Conservation (phyloP, 2,113 vertebrate species). For the Xenus cinereus region DNA sequence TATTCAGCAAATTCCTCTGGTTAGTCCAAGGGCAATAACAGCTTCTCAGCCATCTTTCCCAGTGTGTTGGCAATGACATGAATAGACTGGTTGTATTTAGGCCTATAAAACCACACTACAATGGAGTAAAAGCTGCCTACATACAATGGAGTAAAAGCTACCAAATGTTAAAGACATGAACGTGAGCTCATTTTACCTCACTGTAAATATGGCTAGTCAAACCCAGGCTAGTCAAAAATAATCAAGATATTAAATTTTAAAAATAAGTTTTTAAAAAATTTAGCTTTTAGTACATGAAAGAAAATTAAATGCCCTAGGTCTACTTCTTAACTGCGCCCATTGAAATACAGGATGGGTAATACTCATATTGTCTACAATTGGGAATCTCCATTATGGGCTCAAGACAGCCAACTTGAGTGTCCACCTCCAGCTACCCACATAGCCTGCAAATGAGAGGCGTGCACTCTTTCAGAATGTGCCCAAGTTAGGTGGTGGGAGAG, state of each 20-base stretch:
- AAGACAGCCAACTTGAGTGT: background rate
- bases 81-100: background rate
- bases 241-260: background rate
- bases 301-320: background rate
- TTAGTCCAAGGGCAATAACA: background rate
- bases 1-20: background rate
- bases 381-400: background rate
- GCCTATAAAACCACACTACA: background rate
- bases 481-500: background rate
- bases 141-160: background rate
- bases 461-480: accelerated
- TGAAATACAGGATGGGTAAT: background rate
- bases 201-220: background rate
- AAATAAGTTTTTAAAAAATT: background rate
- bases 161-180: background rate
- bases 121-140: background rate
- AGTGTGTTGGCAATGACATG: background rate
- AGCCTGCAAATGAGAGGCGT: background rate
- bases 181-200: background rate
- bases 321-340: background rate
- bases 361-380: background rate
- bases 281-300: background rate
- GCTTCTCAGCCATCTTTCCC: background rate
- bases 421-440: background rate
- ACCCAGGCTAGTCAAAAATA: background rate